Base-by-base conservation (phyloP, 2,888 invertebrate genomes). In the Yponomeuta sedellus region DNA sequence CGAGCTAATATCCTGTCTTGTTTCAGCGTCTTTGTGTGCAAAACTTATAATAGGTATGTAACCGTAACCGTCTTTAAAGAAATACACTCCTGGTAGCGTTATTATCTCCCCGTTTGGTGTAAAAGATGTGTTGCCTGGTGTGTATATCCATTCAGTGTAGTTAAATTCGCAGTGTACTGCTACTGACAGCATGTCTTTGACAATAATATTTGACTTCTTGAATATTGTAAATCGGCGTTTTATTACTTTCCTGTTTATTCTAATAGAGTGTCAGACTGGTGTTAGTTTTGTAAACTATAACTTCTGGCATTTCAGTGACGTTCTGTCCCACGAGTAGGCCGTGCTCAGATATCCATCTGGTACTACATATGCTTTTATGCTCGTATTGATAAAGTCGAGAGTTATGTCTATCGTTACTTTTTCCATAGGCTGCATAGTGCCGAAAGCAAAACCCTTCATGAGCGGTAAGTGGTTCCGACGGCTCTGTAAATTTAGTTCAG, bases 371-470 rank as follows among this genome's bases (percentile, higher is more conserved):
- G 57, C 65, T 25, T 65, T 28, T 16, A 65, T n/a, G 10, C 57
- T 56, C 10, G 58, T 25, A 22, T 57, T 28, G 11, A 65, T 34
- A 22, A 34, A 56, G 34, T 65, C 57, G 11, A 65, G n/a, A 22
- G 39, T 57, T 11, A 65, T 10, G 19, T 65, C 34, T 22, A 65
- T 28, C 11, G 28, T 3, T 25, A 57, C 57, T n/a, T 19, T 65
- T 19, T 57, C 65, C 11, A 65, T 25, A n/a, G 65, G 65, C 16
- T 34, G 57, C 20, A 65, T 34, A 28, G 1, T 57, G 20, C 65
- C 65, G 19, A 65, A 65, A 16, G 28, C 65, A 28, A 65, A 65
- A 28, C 65, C 65, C 20, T 65, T 65, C 4, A 62, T 28, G 10
- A 56, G 12, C 11, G 62, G 62, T 28, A 62, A 12, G 16, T 62